A percentile compares a stretch with the other conserved stretches of the same genome.
These are phyloP conservation scores for Tromatobia lineatoria DNA, from an alignment of 2,888 invertebrate species.

Conservation along the genomic window DNA sequence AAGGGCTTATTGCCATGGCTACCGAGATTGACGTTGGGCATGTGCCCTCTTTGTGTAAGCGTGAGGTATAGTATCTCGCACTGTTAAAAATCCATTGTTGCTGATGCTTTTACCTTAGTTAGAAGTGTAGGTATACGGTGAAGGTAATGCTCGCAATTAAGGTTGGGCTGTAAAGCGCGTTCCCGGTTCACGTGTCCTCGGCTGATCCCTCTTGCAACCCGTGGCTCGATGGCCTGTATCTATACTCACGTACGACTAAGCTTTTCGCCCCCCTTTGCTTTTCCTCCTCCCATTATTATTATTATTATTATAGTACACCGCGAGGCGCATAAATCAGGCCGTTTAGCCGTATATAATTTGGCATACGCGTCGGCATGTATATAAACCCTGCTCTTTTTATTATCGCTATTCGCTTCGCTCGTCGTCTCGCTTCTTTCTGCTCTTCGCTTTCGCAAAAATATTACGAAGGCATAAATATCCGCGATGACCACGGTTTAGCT, in stretches of 20 bases:
- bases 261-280: conserved; percentile 41
- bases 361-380: conserved; percentile 69
- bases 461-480: conserved; percentile 81
- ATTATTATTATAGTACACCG: conserved; percentile 66
- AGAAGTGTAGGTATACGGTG: conserved; percentile 37
- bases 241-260: background rate
- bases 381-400: conserved; percentile 54
- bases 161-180: conserved; percentile 74
- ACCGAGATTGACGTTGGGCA: background rate
- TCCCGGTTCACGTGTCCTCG: conserved; percentile 40
- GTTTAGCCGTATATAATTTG: conserved; percentile 82
- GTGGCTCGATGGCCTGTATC: background rate
- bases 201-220: background rate
- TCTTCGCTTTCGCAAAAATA: conserved; percentile 59
- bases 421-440: conserved; percentile 19
- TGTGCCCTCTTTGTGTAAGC: background rate
- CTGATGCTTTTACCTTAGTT: conserved; percentile 23
- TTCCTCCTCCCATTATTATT: conserved; percentile 58
- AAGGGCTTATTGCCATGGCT: background rate
- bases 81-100: conserved; percentile 42
- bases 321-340: conserved; percentile 82
- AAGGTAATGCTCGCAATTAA: conserved; percentile 82
- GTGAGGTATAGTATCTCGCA: conserved; percentile 16
- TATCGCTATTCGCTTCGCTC: conserved; percentile 65
- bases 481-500: conserved; percentile 33